Evolutionary conservation across 2,113 vertebrate genomes (phyloP).

Genomic region (Xenus cinereus): DNA sequence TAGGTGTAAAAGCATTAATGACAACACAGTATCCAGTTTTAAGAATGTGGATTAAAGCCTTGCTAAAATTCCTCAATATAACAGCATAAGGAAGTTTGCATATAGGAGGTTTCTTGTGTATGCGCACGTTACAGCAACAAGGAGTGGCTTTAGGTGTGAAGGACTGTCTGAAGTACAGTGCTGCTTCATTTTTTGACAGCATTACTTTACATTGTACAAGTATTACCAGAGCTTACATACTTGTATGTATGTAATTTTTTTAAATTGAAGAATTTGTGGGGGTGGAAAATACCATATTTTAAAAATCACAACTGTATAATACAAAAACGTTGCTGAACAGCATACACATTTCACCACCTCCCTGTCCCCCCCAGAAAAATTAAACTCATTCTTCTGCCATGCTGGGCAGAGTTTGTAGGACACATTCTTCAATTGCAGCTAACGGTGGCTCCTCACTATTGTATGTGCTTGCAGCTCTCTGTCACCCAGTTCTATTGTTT

Average conservation of each 20-base stretch:
- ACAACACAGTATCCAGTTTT: conserved; percentile 13
- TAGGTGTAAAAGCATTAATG: conserved; percentile 38
- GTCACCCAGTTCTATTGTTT: not conserved
- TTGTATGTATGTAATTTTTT: not conserved
- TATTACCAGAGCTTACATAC: not conserved
- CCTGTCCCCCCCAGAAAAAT: not conserved
- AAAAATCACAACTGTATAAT: not conserved
- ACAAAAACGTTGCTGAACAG: not conserved
- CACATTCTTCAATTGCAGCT: not conserved
- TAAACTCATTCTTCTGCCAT: not conserved
- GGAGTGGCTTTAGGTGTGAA: not conserved
- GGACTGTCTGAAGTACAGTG: not conserved
- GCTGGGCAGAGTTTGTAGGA: not conserved
- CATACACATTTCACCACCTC: not conserved
- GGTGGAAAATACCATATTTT: not conserved
- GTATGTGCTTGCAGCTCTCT: not conserved
- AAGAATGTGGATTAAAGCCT: not conserved
- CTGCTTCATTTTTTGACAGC: not conserved
- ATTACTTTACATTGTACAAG: not conserved
- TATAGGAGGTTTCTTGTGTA: not conserved
- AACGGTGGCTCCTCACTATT: not conserved
- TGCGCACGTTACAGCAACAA: fast-evolving
- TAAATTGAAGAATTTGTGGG: not conserved
- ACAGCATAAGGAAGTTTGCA: fast-evolving
- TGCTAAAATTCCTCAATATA: not conserved